Evolutionary conservation across 2,797 vertebrate species (phyloP).

Genomic region (Anabacerthia variegaticeps): DNA sequence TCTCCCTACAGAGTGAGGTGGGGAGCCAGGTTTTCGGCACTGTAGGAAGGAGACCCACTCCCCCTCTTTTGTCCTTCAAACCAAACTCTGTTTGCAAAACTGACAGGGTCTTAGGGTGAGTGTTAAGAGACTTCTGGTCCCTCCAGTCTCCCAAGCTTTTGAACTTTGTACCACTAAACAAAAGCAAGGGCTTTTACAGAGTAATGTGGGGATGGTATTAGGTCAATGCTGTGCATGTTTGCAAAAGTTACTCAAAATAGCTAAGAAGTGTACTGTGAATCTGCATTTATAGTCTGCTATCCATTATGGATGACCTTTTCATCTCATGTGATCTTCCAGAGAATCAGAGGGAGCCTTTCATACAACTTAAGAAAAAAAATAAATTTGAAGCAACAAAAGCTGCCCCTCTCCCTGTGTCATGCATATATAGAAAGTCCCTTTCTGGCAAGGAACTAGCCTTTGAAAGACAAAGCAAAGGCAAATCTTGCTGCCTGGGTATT

Average conservation of each 20-base stretch:
- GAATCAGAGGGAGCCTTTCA: neutral
- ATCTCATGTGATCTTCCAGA: neutral
- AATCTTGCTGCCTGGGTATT: conserved; percentile 19
- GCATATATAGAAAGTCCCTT: neutral
- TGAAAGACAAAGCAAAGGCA: conserved; percentile 40
- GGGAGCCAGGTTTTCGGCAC: neutral
- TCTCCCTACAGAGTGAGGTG: neutral
- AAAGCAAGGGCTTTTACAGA: neutral
- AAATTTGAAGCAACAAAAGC: neutral
- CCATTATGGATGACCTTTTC: conserved; percentile 32
- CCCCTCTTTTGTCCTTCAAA: neutral
- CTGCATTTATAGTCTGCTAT: neutral
- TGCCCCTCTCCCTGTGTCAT: neutral
- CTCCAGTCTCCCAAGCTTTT: neutral
- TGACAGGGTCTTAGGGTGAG: neutral
- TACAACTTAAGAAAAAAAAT: neutral
- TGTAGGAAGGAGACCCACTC: neutral
- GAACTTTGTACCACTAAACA: neutral
- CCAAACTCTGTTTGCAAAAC: neutral
- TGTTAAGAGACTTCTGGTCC: neutral
- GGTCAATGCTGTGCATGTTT: neutral
- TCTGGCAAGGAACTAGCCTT: neutral
- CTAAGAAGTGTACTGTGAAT: neutral
- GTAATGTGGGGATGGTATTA: neutral
- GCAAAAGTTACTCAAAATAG: conserved; percentile 9